Base-by-base conservation (phyloP, 1,140 invertebrate species). In the Samia ricini region DNA sequence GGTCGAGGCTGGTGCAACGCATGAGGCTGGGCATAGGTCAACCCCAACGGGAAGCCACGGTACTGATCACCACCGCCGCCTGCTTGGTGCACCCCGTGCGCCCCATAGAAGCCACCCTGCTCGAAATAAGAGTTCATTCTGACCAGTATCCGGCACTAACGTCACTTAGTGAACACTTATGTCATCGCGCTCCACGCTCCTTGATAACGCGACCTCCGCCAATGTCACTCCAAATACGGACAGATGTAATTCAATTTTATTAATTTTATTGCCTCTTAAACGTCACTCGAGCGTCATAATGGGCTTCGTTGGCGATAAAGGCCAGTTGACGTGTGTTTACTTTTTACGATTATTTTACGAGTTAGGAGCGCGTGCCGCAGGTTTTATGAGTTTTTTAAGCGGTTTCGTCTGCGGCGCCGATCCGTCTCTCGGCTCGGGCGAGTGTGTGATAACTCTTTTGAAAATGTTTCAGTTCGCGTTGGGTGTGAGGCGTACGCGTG, bases 91-190 rank as follows among this genome's bases (percentile, higher is more conserved):
- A 96, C 95, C 74, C 96, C 95, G 89, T 97, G 96, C 74, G 95
- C 94, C 63, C 96, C 96, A 91, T 98, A 98, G 92, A 98, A 98
- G 88, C 96, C 96, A 89, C 95, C 95, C 92, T 97, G 97, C 91
- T 98, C 97, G 89, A 98, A 98, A 91, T 98, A 98, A 81, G 96
- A 97, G 94, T 98, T 98, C 97, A 98, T 98, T 92, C 91, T 93
- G 88, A 80, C 67, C 64, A 68, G 72, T 83, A 85, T 84, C 87
- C 60, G 74, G 66, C 84, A 83, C 82, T 70, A 76, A 79, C 80
- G 83, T 85, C 86, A 88, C 84, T 84, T 74, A 77, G 69, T 59
- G 66, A 82, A 75, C 85, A 84, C 85, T 88, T 88, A 88, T 88
- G 85, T 87, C 87, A 88, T 90, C 78, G 81, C 84, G 79, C 76